These are phyloP conservation scores for Pseudococcus viburni DNA, from an alignment of 2,888 invertebrate species.

Conservation along the genomic window DNA sequence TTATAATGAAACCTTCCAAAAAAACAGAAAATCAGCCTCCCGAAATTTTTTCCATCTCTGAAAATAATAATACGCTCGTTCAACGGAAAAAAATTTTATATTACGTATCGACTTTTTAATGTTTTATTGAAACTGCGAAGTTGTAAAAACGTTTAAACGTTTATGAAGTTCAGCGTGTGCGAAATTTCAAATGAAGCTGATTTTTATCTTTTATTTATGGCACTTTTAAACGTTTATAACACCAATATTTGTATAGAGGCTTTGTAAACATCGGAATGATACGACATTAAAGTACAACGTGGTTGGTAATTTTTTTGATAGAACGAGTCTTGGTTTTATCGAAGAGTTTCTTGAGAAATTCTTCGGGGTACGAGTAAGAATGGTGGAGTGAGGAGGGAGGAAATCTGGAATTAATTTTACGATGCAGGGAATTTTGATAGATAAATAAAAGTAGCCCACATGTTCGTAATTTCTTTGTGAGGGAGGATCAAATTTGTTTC, in stretches of 20 bases:
- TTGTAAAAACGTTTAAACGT: constrained; percentile 3
- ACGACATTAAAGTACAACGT: neutral
- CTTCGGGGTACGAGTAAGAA: neutral
- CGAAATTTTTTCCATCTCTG: neutral
- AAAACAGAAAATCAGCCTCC: neutral
- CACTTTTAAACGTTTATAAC: constrained; percentile 21
- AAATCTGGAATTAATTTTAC: too few species aligned
- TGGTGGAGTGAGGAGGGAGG: too few species aligned
- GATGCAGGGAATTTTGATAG: too few species aligned
- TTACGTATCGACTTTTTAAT: neutral
- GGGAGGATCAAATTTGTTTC: too few species aligned
- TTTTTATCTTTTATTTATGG: constrained; percentile 34
- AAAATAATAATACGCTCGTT: neutral
- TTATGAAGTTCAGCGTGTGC: neutral
- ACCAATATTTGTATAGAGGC: neutral
- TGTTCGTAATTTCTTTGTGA: too few species aligned
- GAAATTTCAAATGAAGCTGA: constrained; percentile 8
- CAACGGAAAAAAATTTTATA: neutral
- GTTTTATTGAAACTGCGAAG: constrained; percentile 18
- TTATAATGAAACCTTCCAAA: neutral
- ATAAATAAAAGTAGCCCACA: too few species aligned
- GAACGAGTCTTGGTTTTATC: neutral
- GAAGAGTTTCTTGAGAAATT: neutral
- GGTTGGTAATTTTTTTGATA: neutral
- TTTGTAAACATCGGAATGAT: constrained; percentile 14